phyloP scores from a whole-genome alignment of 1,140 invertebrate genomes.

The Eueides isabella region DNA sequence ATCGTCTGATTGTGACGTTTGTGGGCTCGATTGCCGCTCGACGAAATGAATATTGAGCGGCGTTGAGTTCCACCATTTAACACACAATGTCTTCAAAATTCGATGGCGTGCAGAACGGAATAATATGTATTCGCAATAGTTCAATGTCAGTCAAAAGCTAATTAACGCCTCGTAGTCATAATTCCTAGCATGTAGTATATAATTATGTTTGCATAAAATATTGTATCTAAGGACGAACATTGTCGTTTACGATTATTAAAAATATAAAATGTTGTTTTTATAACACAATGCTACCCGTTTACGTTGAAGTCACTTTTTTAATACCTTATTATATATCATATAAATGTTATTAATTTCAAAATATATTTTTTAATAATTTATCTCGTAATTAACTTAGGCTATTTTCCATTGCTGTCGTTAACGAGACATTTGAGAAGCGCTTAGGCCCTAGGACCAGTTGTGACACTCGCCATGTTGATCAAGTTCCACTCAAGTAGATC shows the following conservation, averaged over 20 bases:
- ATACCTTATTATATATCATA: too few relatives aligned
- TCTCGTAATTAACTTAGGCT: too few relatives aligned
- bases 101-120: too few relatives aligned
- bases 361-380: too few relatives aligned
- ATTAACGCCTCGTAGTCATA: neutral
- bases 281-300: neutral
- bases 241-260: neutral
- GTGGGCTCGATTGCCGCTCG: too few relatives aligned
- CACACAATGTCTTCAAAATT: too few relatives aligned
- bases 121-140: neutral
- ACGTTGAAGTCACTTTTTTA: too few relatives aligned
- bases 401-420: neutral
- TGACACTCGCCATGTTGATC: slow-evolving; percentile 21
- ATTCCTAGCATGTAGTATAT: neutral
- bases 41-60: too few relatives aligned
- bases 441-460: slow-evolving; percentile 17
- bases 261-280: neutral
- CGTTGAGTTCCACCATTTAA: too few relatives aligned
- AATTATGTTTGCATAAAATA: slow-evolving; percentile 4
- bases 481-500: slow-evolving; percentile 20
- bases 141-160: slow-evolving; percentile 5
- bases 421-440: slow-evolving; percentile 1
- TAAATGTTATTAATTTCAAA: too few relatives aligned
- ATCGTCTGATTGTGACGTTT: too few relatives aligned
- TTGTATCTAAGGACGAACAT: neutral